Evolutionary conservation across 1,140 invertebrate species (phyloP).

Genomic region (Drosophila gunungcola): DNA sequence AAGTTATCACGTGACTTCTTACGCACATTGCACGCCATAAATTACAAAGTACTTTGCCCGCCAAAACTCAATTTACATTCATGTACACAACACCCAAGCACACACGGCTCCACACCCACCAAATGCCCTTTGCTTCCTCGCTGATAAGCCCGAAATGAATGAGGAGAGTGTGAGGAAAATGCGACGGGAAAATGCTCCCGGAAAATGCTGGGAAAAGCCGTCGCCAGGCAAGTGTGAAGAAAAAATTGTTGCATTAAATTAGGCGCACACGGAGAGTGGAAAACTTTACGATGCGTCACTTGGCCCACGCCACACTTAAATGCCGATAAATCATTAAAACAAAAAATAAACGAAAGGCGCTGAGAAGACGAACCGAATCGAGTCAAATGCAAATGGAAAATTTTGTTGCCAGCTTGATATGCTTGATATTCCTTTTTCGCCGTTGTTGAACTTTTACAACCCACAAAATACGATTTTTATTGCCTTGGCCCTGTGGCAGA

Average conservation of each 20-base stretch:
- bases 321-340: slow-evolving; percentile 81
- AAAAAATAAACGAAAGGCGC: slow-evolving; percentile 40
- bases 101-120: slow-evolving; percentile 14
- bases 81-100: slow-evolving; percentile 47
- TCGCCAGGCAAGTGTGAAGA: slow-evolving; percentile 52
- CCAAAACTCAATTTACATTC: slow-evolving; percentile 82
- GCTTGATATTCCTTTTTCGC: slow-evolving; percentile 34
- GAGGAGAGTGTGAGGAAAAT: slow-evolving; percentile 37
- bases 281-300: slow-evolving; percentile 76
- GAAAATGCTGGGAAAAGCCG: slow-evolving; percentile 18
- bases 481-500: slow-evolving; percentile 58
- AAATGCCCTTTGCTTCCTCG: slow-evolving; percentile 38
- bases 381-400: slow-evolving; percentile 63
- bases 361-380: slow-evolving; percentile 7
- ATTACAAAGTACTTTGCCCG: slow-evolving; percentile 81
- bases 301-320: slow-evolving; percentile 64
- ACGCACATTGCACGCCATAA: slow-evolving; percentile 82
- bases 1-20: slow-evolving; percentile 81
- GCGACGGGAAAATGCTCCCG: slow-evolving; percentile 20
- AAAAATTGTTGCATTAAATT: slow-evolving; percentile 83
- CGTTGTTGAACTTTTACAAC: slow-evolving; percentile 69
- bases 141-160: slow-evolving; percentile 64
- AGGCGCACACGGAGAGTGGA: slow-evolving; percentile 58
- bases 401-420: slow-evolving; percentile 37
- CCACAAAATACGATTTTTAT: slow-evolving; percentile 82